Evolutionary conservation across 2,888 invertebrate genomes (phyloP).

Genomic region (Catocala sponsa): DNA sequence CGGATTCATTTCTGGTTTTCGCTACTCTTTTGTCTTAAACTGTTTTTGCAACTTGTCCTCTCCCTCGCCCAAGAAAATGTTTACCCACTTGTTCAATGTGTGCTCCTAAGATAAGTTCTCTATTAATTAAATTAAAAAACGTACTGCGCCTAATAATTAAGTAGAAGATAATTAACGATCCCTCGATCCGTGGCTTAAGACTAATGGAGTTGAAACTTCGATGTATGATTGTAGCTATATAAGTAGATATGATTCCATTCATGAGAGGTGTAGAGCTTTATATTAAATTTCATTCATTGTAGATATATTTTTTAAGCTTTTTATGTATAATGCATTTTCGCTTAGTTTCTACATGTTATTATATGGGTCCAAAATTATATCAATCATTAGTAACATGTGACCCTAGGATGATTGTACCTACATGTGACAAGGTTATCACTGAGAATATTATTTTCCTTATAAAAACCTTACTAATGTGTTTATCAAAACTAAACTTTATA

Average conservation of each 20-base stretch:
- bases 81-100: conserved; percentile 57
- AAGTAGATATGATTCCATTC: conserved; percentile 23
- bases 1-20: conserved; percentile 86
- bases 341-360: too few relatives aligned
- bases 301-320: neutral
- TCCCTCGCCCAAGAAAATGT: conserved; percentile 64
- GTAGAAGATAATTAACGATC: conserved; percentile 38
- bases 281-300: conserved; percentile 10
- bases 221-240: conserved; percentile 21
- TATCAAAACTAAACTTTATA: too few relatives aligned
- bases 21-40: conserved; percentile 86
- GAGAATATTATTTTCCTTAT: too few relatives aligned
- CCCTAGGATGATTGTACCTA: too few relatives aligned
- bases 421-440: too few relatives aligned
- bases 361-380: too few relatives aligned
- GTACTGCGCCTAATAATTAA: conserved; percentile 31
- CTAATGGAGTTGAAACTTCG: conserved; percentile 38
- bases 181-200: conserved; percentile 23
- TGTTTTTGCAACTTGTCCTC: conserved; percentile 80
- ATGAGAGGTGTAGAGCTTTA: conserved; percentile 3
- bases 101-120: conserved; percentile 48
- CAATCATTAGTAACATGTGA: too few relatives aligned
- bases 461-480: too few relatives aligned
- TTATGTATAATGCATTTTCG: neutral
- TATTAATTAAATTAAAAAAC: conserved; percentile 42